A percentile compares a stretch with the other conserved stretches of the same genome.
Conservation (phyloP, 2,797 vertebrate species). For the Brachyalestes nurse region DNA sequence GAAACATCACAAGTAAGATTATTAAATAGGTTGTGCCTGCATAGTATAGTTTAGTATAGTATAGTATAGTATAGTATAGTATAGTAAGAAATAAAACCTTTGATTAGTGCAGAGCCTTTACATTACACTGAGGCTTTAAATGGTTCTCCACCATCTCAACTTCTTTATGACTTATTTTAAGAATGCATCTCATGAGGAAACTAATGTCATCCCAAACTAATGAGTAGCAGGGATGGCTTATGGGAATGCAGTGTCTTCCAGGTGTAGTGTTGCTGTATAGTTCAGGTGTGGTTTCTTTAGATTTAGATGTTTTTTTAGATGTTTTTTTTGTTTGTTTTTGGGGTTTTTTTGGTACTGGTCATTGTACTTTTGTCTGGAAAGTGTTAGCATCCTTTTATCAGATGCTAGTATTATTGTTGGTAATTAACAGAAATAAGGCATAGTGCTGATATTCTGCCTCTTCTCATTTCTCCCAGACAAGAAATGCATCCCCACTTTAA, state of each 20-base stretch:
- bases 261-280: slow-evolving; percentile 63
- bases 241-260: slow-evolving; percentile 55
- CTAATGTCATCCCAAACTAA: not conserved
- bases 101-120: not conserved
- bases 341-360: not conserved
- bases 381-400: slow-evolving; percentile 17
- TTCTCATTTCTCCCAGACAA: slow-evolving; percentile 19
- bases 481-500: slow-evolving; percentile 49
- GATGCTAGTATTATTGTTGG: slow-evolving; percentile 37
- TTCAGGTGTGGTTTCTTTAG: slow-evolving; percentile 72
- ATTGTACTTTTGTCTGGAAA: slow-evolving; percentile 32
- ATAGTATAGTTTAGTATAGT: too few relatives aligned
- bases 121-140: too few relatives aligned
- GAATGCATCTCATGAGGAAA: not conserved
- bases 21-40: not conserved
- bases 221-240: slow-evolving; percentile 11
- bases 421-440: not conserved
- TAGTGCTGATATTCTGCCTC: slow-evolving; percentile 3
- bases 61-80: too few relatives aligned
- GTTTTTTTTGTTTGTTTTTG: not conserved
- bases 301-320: too few relatives aligned
- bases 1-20: slow-evolving; percentile 23
- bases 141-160: not conserved
- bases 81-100: not conserved
- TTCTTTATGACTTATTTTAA: not conserved